Evolutionary conservation across 2,113 vertebrate genomes (phyloP).

Genomic region (Ophiodon elongatus): DNA sequence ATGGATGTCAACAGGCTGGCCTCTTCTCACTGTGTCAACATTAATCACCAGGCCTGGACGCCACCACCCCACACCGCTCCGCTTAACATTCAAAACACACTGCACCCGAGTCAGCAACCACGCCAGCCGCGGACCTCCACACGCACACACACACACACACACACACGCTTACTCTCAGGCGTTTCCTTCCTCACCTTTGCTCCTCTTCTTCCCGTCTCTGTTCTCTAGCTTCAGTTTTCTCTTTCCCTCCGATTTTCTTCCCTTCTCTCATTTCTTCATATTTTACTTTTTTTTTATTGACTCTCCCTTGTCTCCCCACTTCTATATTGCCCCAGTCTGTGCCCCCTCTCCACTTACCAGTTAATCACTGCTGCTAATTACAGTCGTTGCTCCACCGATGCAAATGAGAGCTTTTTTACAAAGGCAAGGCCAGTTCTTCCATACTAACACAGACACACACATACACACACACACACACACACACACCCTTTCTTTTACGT

Average conservation of each 20-base stretch:
- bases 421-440: neutral
- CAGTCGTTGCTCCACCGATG: conserved; percentile 79
- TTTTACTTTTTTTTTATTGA: neutral
- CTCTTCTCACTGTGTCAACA: conserved; percentile 69
- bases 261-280: neutral
- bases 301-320: neutral
- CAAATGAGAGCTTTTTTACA: conserved; percentile 78
- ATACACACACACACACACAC: neutral
- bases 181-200: conserved; percentile 4
- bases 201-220: neutral
- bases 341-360: conserved; percentile 79
- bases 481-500: neutral
- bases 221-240: neutral
- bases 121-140: neutral
- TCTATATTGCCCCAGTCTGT: conserved; percentile 21
- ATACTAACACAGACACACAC: neutral
- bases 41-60: conserved; percentile 77
- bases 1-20: conserved; percentile 65
- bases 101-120: conserved; percentile 1
- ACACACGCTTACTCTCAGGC: conserved; percentile 22
- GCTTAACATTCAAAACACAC: conserved; percentile 53
- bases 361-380: conserved; percentile 89
- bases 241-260: neutral
- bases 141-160: neutral
- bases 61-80: conserved; percentile 18